Conservation (phyloP, 2,113 vertebrate species). For the Gymnocephalus cernua region DNA sequence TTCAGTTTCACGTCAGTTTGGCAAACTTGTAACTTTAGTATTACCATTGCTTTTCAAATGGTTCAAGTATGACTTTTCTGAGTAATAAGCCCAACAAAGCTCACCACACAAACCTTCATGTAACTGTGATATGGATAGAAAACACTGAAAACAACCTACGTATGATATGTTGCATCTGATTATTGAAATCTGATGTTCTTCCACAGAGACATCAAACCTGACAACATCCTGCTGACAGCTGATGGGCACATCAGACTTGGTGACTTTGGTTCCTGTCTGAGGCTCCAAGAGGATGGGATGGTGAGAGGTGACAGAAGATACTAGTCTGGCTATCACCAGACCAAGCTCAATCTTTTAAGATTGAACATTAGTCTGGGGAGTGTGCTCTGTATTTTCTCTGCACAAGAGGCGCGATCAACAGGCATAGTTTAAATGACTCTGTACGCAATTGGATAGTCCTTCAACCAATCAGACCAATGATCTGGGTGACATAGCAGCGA, state of each 20-base stretch:
- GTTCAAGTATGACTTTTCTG: too few species aligned
- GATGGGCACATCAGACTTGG: slow-evolving; percentile 88
- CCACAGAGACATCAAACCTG: slow-evolving; percentile 90
- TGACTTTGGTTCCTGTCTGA: slow-evolving; percentile 91
- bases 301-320: slow-evolving; percentile 69
- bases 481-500: too few species aligned
- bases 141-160: neutral
- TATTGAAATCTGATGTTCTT: neutral
- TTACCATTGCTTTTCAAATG: neutral
- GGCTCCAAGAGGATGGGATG: slow-evolving; percentile 85
- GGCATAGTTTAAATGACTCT: too few species aligned
- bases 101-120: neutral
- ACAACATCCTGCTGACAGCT: slow-evolving; percentile 89
- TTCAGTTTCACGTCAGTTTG: too few species aligned
- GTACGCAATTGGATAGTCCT: too few species aligned
- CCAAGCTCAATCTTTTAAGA: too few species aligned
- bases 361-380: too few species aligned
- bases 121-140: neutral
- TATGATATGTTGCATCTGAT: neutral
- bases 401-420: too few species aligned
- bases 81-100: neutral
- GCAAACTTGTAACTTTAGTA: neutral
- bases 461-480: too few species aligned
- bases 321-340: too few species aligned
- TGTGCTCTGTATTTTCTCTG: too few species aligned